A percentile compares a stretch with the other conserved stretches of the same genome.
Conservation (phyloP, 2,888 invertebrate genomes). For the Prenolepis imparis region DNA sequence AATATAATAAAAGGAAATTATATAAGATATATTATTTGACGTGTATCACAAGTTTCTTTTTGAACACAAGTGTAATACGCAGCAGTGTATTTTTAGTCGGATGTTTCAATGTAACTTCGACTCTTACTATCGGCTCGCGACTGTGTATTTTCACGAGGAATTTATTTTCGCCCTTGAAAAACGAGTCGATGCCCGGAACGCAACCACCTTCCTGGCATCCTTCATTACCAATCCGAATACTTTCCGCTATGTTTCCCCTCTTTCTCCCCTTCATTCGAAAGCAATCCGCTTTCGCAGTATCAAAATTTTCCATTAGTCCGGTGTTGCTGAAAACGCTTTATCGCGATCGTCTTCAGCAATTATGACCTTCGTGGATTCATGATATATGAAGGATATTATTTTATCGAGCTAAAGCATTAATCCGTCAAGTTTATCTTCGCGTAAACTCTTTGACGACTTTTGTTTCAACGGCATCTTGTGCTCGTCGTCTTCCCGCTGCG, state of each 20-base stretch:
- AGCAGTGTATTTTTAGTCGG: neutral
- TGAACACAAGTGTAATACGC: neutral
- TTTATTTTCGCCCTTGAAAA: slow-evolving; percentile 36
- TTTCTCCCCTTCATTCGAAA: neutral
- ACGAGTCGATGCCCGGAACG: slow-evolving; percentile 22
- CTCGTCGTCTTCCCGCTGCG: neutral
- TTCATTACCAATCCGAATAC: slow-evolving; percentile 31
- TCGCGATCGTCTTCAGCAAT: neutral
- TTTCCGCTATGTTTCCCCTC: slow-evolving; percentile 15
- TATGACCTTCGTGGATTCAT: neutral
- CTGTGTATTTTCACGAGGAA: slow-evolving; percentile 23
- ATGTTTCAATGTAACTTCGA: neutral
- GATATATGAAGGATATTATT: neutral
- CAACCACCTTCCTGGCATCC: slow-evolving; percentile 24
- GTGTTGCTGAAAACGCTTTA: neutral
- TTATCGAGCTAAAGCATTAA: neutral
- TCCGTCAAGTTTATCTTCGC: neutral
- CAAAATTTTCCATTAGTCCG: neutral
- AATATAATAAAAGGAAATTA: slow-evolving; percentile 21
- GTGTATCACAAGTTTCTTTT: neutral
- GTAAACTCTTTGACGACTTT: neutral
- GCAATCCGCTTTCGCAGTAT: slow-evolving; percentile 11
- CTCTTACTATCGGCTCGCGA: slow-evolving; percentile 1
- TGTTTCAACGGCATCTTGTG: neutral
- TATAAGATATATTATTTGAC: neutral